Conservation (phyloP, 2,888 invertebrate species). For the Cetonia aurata region DNA sequence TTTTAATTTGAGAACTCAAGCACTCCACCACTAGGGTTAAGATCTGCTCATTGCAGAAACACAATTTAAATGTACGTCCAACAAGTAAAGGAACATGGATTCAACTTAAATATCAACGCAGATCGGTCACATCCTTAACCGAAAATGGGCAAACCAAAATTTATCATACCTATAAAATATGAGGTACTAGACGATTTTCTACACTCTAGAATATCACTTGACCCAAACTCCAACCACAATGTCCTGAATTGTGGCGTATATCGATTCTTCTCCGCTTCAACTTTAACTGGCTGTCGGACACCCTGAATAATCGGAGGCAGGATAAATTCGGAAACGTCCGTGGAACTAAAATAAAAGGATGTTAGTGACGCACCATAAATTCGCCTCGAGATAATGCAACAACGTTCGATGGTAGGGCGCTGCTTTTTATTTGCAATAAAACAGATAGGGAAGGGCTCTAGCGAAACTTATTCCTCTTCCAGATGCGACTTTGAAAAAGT, state of each 20-base stretch:
- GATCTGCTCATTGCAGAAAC: no score
- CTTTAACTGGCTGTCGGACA: conserved; percentile 5
- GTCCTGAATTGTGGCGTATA: neutral
- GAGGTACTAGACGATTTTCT: no score
- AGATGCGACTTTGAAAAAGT: neutral
- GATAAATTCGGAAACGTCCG: conserved; percentile 6
- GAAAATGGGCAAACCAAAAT: no score
- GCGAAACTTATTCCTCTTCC: neutral
- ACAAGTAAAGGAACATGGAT: no score
- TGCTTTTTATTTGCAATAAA: conserved; percentile 1
- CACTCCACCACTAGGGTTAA: no score
- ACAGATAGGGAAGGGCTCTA: neutral
- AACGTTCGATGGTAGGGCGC: neutral
- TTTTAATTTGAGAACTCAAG: no score
- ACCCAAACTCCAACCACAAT: no score
- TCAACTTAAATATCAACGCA: no score
- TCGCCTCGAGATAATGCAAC: conserved; percentile 6
- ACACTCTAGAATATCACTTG: no score
- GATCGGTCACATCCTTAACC: no score
- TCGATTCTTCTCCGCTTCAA: neutral
- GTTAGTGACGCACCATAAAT: conserved; percentile 23
- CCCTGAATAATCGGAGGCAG: conserved; percentile 18
- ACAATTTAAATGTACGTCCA: no score
- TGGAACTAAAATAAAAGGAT: conserved; percentile 10
- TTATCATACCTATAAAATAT: no score